phyloP scores from a whole-genome alignment of 2,797 vertebrate species.

The Buceros bicornis region DNA sequence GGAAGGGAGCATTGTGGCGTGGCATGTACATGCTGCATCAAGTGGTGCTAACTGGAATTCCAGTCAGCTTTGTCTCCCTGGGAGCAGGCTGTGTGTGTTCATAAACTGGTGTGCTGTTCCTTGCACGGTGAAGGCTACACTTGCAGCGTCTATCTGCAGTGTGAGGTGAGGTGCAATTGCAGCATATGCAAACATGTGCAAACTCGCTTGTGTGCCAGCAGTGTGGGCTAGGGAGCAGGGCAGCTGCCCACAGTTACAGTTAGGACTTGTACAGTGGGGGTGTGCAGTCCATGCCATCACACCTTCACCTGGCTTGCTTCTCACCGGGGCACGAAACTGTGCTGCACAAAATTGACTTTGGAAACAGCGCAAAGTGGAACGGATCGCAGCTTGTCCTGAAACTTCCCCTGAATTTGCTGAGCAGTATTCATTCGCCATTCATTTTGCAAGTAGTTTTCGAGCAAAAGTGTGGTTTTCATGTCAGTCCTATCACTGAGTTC shows the following conservation, averaged over 20 bases:
- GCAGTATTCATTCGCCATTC: not conserved
- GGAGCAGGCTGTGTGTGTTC: not conserved
- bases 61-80: not conserved
- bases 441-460: not conserved
- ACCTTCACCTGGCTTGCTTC: not conserved
- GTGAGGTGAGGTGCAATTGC: not conserved
- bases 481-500: not conserved
- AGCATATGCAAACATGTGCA: not conserved
- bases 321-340: not conserved
- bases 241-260: not conserved
- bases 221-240: not conserved
- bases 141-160: fast-evolving
- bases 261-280: not conserved
- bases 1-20: not conserved
- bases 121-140: not conserved
- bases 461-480: not conserved
- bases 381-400: not conserved
- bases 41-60: not conserved
- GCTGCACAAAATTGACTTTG: not conserved
- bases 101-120: not conserved
- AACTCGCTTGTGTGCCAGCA: not conserved
- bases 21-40: not conserved
- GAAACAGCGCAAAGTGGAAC: not conserved
- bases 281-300: not conserved
- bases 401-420: too few relatives aligned